Evolutionary conservation across 2,113 vertebrate species (phyloP).

Genomic region (Nettapus auritus): DNA sequence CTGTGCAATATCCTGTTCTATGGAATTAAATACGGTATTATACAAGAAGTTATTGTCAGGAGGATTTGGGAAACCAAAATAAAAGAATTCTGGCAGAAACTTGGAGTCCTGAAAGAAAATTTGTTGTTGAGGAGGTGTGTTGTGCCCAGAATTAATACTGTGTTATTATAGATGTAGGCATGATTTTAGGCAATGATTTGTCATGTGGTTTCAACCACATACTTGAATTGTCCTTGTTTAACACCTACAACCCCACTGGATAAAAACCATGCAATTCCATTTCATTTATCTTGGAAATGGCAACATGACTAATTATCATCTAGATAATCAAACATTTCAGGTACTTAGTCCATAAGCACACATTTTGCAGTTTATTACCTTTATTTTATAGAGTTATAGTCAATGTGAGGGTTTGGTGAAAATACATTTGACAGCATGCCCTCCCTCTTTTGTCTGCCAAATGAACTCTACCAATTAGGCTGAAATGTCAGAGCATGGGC

Average conservation of each 20-base stretch:
- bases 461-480: background rate
- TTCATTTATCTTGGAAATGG: conserved; percentile 40
- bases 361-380: conserved; percentile 53
- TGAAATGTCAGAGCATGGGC: background rate
- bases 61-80: background rate
- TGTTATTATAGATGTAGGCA: rapidly evolving
- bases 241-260: background rate
- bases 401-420: background rate
- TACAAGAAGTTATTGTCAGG: background rate
- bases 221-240: background rate
- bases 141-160: background rate
- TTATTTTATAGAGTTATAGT: conserved; percentile 44
- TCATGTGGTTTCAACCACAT: background rate
- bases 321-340: conserved; percentile 34
- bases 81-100: background rate
- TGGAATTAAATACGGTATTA: background rate
- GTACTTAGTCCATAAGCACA: conserved; percentile 19
- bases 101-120: background rate
- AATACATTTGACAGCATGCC: background rate
- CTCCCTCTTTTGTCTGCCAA: background rate
- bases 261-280: background rate
- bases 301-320: conserved; percentile 55
- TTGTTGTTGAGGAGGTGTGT: background rate
- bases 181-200: background rate
- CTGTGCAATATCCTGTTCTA: background rate